A percentile compares a stretch with the other conserved stretches of the same genome.
Conservation (phyloP, 2,797 vertebrate species). For the Potorous gilbertii region DNA sequence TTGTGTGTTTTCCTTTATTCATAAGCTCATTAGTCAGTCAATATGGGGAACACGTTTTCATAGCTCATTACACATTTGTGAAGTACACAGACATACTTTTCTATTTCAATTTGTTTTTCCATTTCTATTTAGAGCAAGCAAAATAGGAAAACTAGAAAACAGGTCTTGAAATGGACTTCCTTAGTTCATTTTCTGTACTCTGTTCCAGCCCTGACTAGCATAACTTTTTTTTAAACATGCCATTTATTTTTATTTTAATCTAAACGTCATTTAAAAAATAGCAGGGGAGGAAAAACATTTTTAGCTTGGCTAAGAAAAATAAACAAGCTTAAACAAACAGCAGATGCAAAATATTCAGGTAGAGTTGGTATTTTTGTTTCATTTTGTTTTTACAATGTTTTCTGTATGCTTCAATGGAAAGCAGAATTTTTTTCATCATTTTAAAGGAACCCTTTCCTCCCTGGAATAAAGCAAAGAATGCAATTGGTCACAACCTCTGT, state of each 20-base stretch:
- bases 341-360: conserved; percentile 79
- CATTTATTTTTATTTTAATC: conserved; percentile 77
- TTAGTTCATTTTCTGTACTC: conserved; percentile 64
- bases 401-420: conserved; percentile 55
- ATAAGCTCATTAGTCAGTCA: conserved; percentile 18
- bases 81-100: conserved; percentile 29
- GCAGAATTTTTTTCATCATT: conserved; percentile 76
- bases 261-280: conserved; percentile 60
- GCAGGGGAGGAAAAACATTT: conserved; percentile 73
- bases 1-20: conserved; percentile 15
- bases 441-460: conserved; percentile 72
- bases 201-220: conserved; percentile 72
- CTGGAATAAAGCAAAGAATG: conserved; percentile 74
- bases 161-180: conserved; percentile 70
- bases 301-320: conserved; percentile 80
- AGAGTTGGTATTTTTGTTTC: conserved; percentile 76
- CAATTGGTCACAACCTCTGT: conserved; percentile 65
- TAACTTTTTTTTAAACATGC: conserved; percentile 75
- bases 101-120: conserved; percentile 65
- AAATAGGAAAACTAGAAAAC: conserved; percentile 71
- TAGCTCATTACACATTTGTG: background rate
- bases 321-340: conserved; percentile 78
- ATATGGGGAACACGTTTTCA: conserved; percentile 7
- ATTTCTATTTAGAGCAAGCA: conserved; percentile 61
- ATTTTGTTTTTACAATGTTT: conserved; percentile 30